Conservation (phyloP, 2,888 invertebrate species). For the Leistus spinibarbis region DNA sequence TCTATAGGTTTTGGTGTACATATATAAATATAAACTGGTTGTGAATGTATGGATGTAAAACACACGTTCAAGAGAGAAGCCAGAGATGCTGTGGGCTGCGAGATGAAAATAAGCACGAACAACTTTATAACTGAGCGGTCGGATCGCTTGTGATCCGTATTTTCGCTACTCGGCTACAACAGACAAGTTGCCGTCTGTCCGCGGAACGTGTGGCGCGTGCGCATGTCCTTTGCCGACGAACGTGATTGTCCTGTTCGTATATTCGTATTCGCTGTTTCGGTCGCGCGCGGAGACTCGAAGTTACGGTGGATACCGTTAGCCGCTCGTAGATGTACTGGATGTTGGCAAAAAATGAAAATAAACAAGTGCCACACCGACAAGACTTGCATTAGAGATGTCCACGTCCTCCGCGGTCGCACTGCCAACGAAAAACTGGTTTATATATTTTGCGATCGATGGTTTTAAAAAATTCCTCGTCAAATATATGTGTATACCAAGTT, state of each 20-base stretch:
- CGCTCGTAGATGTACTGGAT: neutral
- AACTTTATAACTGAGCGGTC: neutral
- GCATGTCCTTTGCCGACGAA: neutral
- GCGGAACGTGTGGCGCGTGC: neutral
- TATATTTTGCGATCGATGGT: neutral
- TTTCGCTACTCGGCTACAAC: neutral
- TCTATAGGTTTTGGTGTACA: too few relatives aligned
- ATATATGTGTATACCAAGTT: neutral
- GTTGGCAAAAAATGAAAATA: neutral
- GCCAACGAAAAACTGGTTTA: neutral
- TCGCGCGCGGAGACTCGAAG: constrained; percentile 1
- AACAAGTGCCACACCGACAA: constrained; percentile 6
- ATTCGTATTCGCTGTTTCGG: neutral
- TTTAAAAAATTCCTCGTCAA: neutral
- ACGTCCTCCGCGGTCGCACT: neutral
- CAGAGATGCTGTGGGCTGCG: neutral
- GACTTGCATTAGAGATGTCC: constrained; percentile 14
- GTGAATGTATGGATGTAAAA: too few relatives aligned
- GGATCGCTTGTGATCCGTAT: neutral
- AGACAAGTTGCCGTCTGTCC: constrained; percentile 3
- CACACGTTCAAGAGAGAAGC: neutral
- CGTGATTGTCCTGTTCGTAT: constrained; percentile 3
- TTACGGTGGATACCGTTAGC: constrained; percentile 13
- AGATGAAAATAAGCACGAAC: neutral
- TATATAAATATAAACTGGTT: too few relatives aligned